These are phyloP conservation scores for Schizopygopsis pylzovi DNA, from an alignment of 2,797 vertebrate genomes.

Conservation along the genomic window DNA sequence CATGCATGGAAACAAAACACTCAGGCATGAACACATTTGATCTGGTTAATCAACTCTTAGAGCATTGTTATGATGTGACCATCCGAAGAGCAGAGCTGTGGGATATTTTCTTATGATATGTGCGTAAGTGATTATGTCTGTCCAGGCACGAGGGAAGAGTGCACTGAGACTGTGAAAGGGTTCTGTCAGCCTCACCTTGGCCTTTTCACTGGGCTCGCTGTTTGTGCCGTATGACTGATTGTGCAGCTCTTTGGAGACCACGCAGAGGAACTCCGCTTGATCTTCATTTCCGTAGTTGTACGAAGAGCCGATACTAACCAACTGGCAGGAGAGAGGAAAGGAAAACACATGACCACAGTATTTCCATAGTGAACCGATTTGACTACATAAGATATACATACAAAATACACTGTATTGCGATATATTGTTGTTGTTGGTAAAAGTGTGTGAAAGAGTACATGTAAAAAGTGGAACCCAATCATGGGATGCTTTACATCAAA, in stretches of 20 bases:
- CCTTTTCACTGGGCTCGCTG: conserved; percentile 88
- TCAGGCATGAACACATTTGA: conserved; percentile 17
- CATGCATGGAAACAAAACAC: conserved; percentile 63
- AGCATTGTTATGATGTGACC: background rate
- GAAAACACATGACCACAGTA: conserved; percentile 9
- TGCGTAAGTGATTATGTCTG: background rate
- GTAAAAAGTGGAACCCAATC: background rate
- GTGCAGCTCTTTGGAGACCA: conserved; percentile 89
- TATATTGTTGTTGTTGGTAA: background rate
- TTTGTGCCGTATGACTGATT: conserved; percentile 83
- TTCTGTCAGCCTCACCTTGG: conserved; percentile 79
- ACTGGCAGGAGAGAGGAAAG: conserved; percentile 63
- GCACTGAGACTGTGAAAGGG: no score
- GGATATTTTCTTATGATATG: background rate
- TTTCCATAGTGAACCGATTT: conserved; percentile 20
- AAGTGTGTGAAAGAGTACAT: background rate
- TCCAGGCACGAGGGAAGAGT: background rate
- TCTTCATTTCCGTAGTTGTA: conserved; percentile 90
- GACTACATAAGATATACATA: background rate
- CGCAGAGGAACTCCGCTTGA: conserved; percentile 89
- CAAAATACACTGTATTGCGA: background rate
- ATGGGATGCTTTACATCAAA: background rate
- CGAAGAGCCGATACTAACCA: conserved; percentile 89
- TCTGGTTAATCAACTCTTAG: conserved; percentile 22
- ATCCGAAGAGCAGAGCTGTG: conserved; percentile 8